A percentile compares a stretch with the other conserved stretches of the same genome.
Conservation (phyloP, 2,888 invertebrate species). For the Spisula solida region DNA sequence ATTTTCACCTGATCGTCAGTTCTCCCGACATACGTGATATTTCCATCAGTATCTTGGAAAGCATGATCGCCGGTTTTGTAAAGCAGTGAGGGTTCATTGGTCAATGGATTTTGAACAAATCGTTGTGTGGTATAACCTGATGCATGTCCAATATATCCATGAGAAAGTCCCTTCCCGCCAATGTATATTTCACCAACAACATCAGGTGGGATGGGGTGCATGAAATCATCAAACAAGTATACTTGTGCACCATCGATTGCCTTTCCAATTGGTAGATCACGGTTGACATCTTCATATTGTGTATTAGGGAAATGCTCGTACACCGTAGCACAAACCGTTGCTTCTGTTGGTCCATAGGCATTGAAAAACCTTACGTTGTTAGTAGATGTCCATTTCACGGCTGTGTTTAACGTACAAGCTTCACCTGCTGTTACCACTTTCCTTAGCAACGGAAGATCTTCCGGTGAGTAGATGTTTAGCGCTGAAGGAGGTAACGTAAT, state of each 20-base stretch:
- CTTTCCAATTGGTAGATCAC: slow-evolving; percentile 94
- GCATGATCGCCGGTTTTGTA: slow-evolving; percentile 96
- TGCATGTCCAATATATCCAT: slow-evolving; percentile 92
- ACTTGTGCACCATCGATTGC: slow-evolving; percentile 94
- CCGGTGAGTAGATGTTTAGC: slow-evolving; percentile 89
- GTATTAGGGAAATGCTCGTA: slow-evolving; percentile 89
- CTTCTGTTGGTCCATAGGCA: slow-evolving; percentile 96
- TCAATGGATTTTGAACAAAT: slow-evolving; percentile 74
- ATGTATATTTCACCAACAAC: slow-evolving; percentile 95
- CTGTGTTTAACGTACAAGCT: slow-evolving; percentile 91
- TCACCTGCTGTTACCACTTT: slow-evolving; percentile 97
- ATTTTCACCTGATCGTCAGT: slow-evolving; percentile 91
- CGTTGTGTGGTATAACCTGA: slow-evolving; percentile 88
- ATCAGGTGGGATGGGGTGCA: slow-evolving; percentile 92
- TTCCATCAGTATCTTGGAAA: slow-evolving; percentile 90
- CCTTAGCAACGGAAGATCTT: slow-evolving; percentile 88
- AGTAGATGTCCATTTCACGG: slow-evolving; percentile 93
- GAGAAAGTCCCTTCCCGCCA: slow-evolving; percentile 93
- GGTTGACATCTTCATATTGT: slow-evolving; percentile 81
- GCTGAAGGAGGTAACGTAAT: slow-evolving; percentile 93
- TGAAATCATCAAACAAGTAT: slow-evolving; percentile 92
- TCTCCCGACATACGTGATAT: slow-evolving; percentile 92
- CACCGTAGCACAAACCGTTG: slow-evolving; percentile 96
- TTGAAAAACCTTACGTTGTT: slow-evolving; percentile 91
- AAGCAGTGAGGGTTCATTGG: slow-evolving; percentile 87